Base-by-base conservation (phyloP, 2,888 invertebrate species). In the Diaphora mendica region DNA sequence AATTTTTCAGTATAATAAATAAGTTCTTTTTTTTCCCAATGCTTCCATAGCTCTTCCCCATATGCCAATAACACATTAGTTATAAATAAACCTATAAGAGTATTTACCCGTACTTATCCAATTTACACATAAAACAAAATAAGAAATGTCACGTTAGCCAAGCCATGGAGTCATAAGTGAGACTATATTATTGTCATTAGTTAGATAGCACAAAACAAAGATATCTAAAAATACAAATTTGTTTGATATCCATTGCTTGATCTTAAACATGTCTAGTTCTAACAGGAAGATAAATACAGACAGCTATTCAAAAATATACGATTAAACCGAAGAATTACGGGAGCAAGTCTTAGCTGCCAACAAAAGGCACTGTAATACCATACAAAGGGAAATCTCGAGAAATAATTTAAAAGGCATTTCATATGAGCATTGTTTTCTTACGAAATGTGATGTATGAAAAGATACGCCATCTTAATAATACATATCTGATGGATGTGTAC, bases 401-500 rank as follows among this genome's bases (percentile, higher is more conserved):
- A 82, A 84, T 84, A 85, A 84, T 85, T 83, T 79, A 80, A 76
- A 66, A 83, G 77, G 82, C 79, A 84, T 84, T 83, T 83, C 83
- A 85, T 85, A 85, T 83, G 76, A 77, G 71, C 81, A 85, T 84
- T 82, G 85, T 85, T 84, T 79, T 74, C 76, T 74, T 74, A 74
- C 77, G 72, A 72, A 83, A 80, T 73, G 82, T 70, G 85, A 82
- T 79, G 75, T 79, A 78, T 79, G 77, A 81, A 76, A 64, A 70
- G 76, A 64, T 59, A 70, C 70, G 62, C 44, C 64, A 48, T 68
- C 77, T 83, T 84, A 83, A 83, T 83, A 83, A 79, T 79, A 84
- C 79, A 82, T 83, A 74, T 77, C 77, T 79, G 85, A 84, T 79
- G 76, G 71, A 82, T 79, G 72, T 68, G 75, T 39, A 55, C 71